phyloP scores from a whole-genome alignment of 2,888 invertebrate genomes.

The Agriotes lineatus region DNA sequence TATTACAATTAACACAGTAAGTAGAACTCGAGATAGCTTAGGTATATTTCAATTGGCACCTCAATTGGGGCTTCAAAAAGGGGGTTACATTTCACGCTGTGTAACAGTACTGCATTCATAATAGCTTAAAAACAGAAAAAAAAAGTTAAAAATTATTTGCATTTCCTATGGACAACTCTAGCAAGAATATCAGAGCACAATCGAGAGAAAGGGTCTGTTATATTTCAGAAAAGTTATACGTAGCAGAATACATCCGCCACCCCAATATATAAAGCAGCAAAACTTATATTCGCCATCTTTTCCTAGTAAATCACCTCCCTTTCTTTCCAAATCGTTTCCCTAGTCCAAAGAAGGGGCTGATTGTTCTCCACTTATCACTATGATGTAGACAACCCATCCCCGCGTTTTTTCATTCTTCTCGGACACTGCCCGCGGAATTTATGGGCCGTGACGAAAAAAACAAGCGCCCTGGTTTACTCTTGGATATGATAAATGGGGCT shows the following conservation, averaged over 20 bases:
- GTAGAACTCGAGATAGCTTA: too few relatives aligned
- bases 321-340: conserved; percentile 27
- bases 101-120: too few relatives aligned
- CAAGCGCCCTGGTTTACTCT: conserved; percentile 49
- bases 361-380: conserved; percentile 52
- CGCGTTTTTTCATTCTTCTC: conserved; percentile 47
- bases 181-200: too few relatives aligned
- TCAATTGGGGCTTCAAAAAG: too few relatives aligned
- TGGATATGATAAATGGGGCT: conserved; percentile 55
- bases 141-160: too few relatives aligned
- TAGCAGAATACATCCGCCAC: neutral
- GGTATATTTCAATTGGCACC: too few relatives aligned
- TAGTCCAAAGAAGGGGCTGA: conserved; percentile 43
- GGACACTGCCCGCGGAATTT: conserved; percentile 52
- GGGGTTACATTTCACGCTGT: too few relatives aligned
- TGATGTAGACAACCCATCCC: conserved; percentile 49
- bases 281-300: conserved; percentile 14
- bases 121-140: neutral
- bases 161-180: too few relatives aligned
- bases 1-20: too few relatives aligned
- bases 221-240: too few relatives aligned
- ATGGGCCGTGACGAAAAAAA: conserved; percentile 56
- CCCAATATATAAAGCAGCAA: neutral
- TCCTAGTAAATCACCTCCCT: conserved; percentile 25
- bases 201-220: too few relatives aligned